A percentile compares a stretch with the other conserved stretches of the same genome.
Evolutionary conservation across 2,888 invertebrate species (phyloP).

Genomic region (Chaetogeoica ovagalla): DNA sequence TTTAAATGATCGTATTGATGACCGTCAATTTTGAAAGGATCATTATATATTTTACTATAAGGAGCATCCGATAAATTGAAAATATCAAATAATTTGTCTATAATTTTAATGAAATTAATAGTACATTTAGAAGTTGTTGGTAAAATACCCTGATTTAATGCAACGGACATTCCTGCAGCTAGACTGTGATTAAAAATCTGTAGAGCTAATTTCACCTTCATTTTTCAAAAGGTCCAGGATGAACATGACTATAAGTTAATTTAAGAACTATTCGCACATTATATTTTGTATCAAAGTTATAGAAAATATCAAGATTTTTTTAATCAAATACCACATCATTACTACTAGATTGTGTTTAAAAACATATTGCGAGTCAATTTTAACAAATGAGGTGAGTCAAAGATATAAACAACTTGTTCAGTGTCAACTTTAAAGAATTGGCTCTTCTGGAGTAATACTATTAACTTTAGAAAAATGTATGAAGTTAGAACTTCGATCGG

Average conservation of each 20-base stretch:
- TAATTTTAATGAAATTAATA: conserved; percentile 16
- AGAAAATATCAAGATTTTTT: conserved; percentile 16
- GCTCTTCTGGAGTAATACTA: background rate
- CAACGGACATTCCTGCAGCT: background rate
- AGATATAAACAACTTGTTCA: conserved; percentile 6
- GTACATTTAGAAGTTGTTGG: conserved; percentile 7
- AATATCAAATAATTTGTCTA: conserved; percentile 33
- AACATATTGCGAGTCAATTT: conserved; percentile 23
- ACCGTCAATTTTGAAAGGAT: too few species aligned
- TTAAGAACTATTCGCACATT: conserved; percentile 16
- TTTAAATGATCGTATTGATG: background rate
- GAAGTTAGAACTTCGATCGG: conserved; percentile 7
- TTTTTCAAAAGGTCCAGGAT: conserved; percentile 29
- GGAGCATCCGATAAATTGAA: background rate
- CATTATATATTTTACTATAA: too few species aligned
- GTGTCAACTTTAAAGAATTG: conserved; percentile 4
- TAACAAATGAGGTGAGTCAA: conserved; percentile 27
- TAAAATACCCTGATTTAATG: background rate
- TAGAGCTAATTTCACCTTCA: conserved; percentile 15
- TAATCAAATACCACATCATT: background rate
- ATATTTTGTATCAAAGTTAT: conserved; percentile 9
- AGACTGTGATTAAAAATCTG: conserved; percentile 21
- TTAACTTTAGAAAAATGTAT: background rate
- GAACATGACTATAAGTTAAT: conserved; percentile 11
- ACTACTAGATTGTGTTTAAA: conserved; percentile 5